A percentile compares a stretch with the other conserved stretches of the same genome.
phyloP scores from a whole-genome alignment of 2,888 invertebrate genomes.

The Chelonus formosanus region DNA sequence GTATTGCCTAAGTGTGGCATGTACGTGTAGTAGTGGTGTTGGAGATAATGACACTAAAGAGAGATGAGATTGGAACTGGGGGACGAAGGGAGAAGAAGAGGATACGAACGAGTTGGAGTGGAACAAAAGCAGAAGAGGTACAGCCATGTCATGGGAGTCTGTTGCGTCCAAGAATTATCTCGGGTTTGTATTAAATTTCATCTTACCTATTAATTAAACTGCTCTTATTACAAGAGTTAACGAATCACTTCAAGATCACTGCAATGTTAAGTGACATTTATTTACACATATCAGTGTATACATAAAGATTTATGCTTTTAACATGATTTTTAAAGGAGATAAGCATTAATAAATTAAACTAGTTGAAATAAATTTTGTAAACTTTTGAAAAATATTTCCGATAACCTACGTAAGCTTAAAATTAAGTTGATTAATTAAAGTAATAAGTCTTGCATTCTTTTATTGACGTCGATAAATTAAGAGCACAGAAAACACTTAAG shows the following conservation, averaged over 20 bases:
- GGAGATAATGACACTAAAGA: constrained; percentile 50
- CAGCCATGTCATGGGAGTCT: constrained; percentile 86
- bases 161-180: constrained; percentile 83
- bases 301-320: too few species aligned
- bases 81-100: constrained; percentile 44
- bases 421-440: too few species aligned
- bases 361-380: too few species aligned
- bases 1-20: constrained; percentile 53
- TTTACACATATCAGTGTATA: too few species aligned
- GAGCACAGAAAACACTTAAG: too few species aligned
- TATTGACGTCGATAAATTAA: too few species aligned
- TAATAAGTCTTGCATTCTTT: too few species aligned
- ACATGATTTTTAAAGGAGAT: too few species aligned
- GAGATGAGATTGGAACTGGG: constrained; percentile 52
- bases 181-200: constrained; percentile 65
- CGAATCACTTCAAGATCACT: background rate
- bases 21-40: constrained; percentile 46
- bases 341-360: too few species aligned
- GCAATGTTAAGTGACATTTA: too few species aligned
- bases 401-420: too few species aligned
- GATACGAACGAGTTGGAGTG: constrained; percentile 42
- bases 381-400: too few species aligned
- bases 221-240: background rate
- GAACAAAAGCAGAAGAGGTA: constrained; percentile 47
- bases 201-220: background rate